Base-by-base conservation (phyloP, 2,888 invertebrate species). In the Hofmannophila pseudospretella region DNA sequence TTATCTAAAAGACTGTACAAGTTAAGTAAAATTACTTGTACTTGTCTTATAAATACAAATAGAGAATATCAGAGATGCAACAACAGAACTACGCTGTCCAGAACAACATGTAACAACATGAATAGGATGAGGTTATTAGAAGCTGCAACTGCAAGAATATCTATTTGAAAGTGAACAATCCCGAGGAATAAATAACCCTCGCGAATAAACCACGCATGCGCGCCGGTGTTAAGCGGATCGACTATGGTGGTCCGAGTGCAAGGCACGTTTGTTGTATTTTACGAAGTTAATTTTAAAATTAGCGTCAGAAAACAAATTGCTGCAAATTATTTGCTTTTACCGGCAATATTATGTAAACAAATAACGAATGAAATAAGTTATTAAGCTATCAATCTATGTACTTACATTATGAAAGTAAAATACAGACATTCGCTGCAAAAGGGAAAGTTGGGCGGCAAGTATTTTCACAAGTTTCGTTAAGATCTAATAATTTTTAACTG, bases 221-320 rank as follows among this genome's bases (percentile, higher is more conserved):
- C 39, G 41, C 44, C 41, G 45, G 42, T 34, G 34, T 38, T 34
- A 37, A 38, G 38, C 53, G 45, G 49, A 48, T 56, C 74, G 36
- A 72, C 70, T 56, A 63, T 47, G 85, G 85, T 85, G 85, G 85
- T 85, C 85, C 63, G 50, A 52, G 49, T 47, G 48, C 51, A 48
- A 64, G 53, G 79, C 84, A 84, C 82, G 85, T 84, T 81, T 81
- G 76, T 77, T 72, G 71, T 73, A 79, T 69, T 77, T 73, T 75
- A 73, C 70, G 75, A 79, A 64, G 80, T 79, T 77, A 74, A 81
- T 81, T 84, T 82, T 76, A 82, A 85, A 84, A 85, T 85, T 80
- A 78, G 77, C 80, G 71, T 76, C 62, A 49, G 72, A 67, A 76
- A 76, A 81, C 78, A 73, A 73, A 78, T 74, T 74, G 67, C 64